Evolutionary conservation across 2,888 invertebrate species (phyloP), one percentile per base, ranked within the genome.

Genomic region (Ischnura elegans): DNA sequence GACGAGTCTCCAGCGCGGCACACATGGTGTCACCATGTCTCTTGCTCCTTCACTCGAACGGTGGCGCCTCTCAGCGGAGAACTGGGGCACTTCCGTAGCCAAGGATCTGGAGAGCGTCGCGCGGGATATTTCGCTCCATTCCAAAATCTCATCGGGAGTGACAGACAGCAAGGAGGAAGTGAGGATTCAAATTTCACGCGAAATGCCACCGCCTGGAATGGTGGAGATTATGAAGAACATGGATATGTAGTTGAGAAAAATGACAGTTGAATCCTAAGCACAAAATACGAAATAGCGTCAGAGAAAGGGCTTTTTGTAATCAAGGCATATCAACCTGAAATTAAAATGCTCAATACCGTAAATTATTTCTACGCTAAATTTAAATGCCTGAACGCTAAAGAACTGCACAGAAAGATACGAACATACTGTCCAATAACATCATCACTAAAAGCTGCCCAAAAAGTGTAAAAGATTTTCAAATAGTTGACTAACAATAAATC

Each of bases 51-150:
- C 8, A n/a, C 43, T 55, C 90, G 61, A 42, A 42, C n/a, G 61
- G 61, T 90, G 61, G 90, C 90, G 90, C 66, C 90, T 36, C 66
- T 16, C 25, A n/a, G 43, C 90, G 90, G 90, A 10, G 43, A 45
- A 36, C 10, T 8, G 90, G 45, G 61, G 25, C 66, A 90, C 90
- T 90, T n/a, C 61, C 10, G 66, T 43, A 42, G 90, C 42, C 43
- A n/a, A 25, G 36, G 10, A 29, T 36, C 13, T 45, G n/a, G 10
- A 4, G n/a, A 2, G 85, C 16, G 45, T 36, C 51, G 87, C 61
- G 90, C 90, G 90, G 25, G 5, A 42, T 87, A 55, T 55, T 76
- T 36, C 36, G 25, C 36, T 76, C 36, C 13, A n/a, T n/a, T n/a
- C n/a, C n/a, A n/a, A 47, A 47, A 8, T 47, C 47, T 5, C 13